Evolutionary conservation across 2,113 vertebrate species (phyloP), one percentile per base, ranked within the genome.

Genomic region (Antigone vipio): DNA sequence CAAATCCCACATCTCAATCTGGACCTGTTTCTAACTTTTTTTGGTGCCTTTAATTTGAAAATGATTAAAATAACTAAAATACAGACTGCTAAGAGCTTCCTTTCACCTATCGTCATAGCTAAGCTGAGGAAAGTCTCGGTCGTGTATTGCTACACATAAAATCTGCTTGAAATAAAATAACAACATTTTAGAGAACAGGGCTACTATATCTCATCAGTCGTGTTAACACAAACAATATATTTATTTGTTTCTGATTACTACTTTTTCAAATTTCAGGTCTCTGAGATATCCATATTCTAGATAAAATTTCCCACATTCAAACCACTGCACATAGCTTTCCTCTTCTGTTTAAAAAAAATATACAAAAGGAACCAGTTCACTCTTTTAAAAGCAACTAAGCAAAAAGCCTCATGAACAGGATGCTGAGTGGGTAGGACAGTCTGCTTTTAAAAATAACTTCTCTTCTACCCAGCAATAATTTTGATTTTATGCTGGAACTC

Each of bases 371-470:
- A 79, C 40, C 23, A 88, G 66, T 85, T 56, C 18, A 26, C n/a
- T 92, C 77, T 74, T 89, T 82, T 38, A 59, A 88, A 92, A 84
- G 72, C 63, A 94, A 49, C 49, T 32, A 91, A 83, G 35, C 50
- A 76, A 89, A 79, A 94, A 81, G 27, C 3, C 2, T 79, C 62
- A 32, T 40, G 58, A 93, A 62, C 53, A 77, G 75, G 78, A 90
- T 68, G 75, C 62, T 73, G 71, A 96, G 94, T 53, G 62, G 85
- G 94, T 30, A 94, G 75, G 91, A 92, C 53, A 85, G 59, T 42
- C 45, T 88, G 53, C 62, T 88, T 79, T 85, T 66, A 94, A 94
- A 95, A 92, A 77, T 85, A 80, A 90, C 53, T 92, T 53, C 49
- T 82, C 69, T 92, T 62, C 49, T 22, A 85, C 38, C n/a, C 50